Evolutionary conservation across 2,113 vertebrate species (phyloP).

Genomic region (Chloropsis hardwickii): DNA sequence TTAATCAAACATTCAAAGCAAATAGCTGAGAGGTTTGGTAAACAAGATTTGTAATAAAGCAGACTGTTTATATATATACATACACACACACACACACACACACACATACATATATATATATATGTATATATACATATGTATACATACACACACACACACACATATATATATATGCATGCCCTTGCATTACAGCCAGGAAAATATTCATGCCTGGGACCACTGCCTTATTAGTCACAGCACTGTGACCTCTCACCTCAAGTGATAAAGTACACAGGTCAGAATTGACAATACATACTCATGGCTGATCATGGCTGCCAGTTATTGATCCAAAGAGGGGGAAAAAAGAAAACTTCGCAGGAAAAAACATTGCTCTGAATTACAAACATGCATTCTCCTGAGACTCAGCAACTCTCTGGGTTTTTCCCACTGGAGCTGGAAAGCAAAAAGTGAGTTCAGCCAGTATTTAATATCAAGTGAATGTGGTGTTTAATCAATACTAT

Average conservation of each 20-base stretch:
- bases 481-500: constrained; percentile 97
- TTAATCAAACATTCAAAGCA: constrained; percentile 54
- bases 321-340: constrained; percentile 78
- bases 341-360: constrained; percentile 75
- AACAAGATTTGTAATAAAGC: constrained; percentile 34
- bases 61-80: not conserved
- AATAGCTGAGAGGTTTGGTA: constrained; percentile 43
- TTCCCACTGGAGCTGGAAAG: constrained; percentile 75
- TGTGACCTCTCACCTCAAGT: constrained; percentile 72
- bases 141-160: too few relatives aligned
- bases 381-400: constrained; percentile 88
- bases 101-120: not conserved
- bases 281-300: constrained; percentile 80
- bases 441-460: constrained; percentile 82
- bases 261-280: constrained; percentile 81
- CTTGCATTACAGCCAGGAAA: constrained; percentile 54
- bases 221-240: constrained; percentile 71
- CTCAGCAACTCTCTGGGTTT: constrained; percentile 67
- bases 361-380: constrained; percentile 90
- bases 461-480: constrained; percentile 96
- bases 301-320: constrained; percentile 81
- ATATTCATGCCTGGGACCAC: constrained; percentile 58
- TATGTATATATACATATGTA: too few relatives aligned
- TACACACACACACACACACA: not conserved
- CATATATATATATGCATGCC: not conserved